Percentiles rank a stretch among this genome's conserved stretches.
phyloP scores from a whole-genome alignment of 2,113 vertebrate species.

The Macheiramphus alcinus region DNA sequence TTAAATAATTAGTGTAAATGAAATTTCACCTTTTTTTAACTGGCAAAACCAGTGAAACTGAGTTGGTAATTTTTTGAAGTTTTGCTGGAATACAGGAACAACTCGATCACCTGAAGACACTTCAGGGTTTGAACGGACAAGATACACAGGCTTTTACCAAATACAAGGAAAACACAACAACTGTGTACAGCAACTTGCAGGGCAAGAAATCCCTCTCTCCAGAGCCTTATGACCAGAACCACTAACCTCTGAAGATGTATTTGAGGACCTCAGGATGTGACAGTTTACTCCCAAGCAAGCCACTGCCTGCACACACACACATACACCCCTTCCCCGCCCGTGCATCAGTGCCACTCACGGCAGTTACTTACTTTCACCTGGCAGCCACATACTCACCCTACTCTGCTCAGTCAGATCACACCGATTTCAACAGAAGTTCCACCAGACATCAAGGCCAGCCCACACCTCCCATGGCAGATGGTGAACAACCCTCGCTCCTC shows the following conservation, averaged over 20 bases:
- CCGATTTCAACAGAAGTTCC: not conserved
- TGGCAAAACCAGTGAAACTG: not conserved
- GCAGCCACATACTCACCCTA: not conserved
- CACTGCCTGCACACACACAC: not conserved
- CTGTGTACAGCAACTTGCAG: not conserved
- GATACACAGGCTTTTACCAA: not conserved
- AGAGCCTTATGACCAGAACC: not conserved
- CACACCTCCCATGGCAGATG: not conserved
- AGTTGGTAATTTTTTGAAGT: constrained; percentile 11
- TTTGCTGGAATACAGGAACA: not conserved
- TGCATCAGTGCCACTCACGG: accelerated
- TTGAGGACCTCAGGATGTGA: not conserved
- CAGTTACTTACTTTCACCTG: not conserved
- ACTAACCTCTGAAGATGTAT: not conserved
- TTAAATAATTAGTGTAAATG: constrained; percentile 52
- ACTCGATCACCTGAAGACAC: not conserved
- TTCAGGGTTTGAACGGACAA: not conserved
- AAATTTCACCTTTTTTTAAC: constrained; percentile 23
- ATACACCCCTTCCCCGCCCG: accelerated
- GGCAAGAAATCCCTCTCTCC: not conserved
- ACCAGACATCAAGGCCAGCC: not conserved
- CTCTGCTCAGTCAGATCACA: not conserved
- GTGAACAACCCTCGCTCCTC: not conserved
- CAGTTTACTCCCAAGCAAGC: not conserved
- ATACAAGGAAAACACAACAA: not conserved